phyloP scores from a whole-genome alignment of 2,797 vertebrate species.

The Saxicola maurus region DNA sequence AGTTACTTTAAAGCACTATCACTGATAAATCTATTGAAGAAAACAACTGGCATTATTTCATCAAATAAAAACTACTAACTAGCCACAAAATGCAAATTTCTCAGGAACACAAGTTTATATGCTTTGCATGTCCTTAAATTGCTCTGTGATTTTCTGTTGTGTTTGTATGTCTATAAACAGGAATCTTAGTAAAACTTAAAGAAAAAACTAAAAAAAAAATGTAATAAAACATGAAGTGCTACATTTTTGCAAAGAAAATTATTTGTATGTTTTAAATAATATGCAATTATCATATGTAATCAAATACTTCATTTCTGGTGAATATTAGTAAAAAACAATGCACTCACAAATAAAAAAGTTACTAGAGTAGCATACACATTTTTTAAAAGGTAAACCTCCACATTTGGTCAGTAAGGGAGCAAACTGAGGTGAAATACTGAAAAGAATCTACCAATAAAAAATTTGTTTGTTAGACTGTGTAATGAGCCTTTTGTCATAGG shows the following conservation, averaged over 20 bases:
- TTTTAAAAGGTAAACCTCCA: background rate
- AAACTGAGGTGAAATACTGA: background rate
- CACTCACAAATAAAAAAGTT: slow-evolving; percentile 17
- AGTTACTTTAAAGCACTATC: background rate
- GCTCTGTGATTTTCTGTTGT: background rate
- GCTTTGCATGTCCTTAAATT: background rate
- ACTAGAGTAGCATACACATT: background rate
- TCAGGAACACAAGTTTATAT: background rate
- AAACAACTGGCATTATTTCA: background rate
- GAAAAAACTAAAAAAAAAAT: background rate
- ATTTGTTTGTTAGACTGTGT: background rate
- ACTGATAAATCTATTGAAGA: background rate
- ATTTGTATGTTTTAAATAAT: slow-evolving; percentile 4
- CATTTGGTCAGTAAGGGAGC: background rate
- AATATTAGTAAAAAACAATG: slow-evolving; percentile 38
- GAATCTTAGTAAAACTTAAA: background rate
- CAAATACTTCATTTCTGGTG: slow-evolving; percentile 33
- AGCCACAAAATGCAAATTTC: background rate
- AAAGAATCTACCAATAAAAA: background rate
- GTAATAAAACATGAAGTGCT: background rate
- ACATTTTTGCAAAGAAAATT: background rate
- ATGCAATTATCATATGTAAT: background rate
- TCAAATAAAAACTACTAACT: background rate
- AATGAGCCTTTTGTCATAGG: background rate
- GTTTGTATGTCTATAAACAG: background rate